Evolutionary conservation across 2,888 invertebrate species (phyloP).

Genomic region (Orthosia gothica): DNA sequence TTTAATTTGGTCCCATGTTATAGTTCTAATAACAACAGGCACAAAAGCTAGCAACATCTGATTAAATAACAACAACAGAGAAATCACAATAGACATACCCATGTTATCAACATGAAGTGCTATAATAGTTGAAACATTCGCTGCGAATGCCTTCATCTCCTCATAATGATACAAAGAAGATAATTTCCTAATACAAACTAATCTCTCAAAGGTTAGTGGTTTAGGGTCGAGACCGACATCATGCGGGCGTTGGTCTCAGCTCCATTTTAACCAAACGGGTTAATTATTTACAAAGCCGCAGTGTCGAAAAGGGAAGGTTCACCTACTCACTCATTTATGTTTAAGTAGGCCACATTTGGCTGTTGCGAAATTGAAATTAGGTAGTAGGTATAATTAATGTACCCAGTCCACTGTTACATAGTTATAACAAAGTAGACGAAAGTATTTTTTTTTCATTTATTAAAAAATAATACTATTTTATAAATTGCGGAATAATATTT

Average conservation of each 20-base stretch:
- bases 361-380: constrained; percentile 26
- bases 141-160: constrained; percentile 40
- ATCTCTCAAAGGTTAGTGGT: constrained; percentile 76
- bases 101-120: constrained; percentile 16
- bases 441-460: background rate
- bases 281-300: constrained; percentile 67
- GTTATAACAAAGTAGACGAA: background rate
- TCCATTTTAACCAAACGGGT: constrained; percentile 68
- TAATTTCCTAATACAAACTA: constrained; percentile 73
- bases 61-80: constrained; percentile 36
- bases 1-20: constrained; percentile 1
- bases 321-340: constrained; percentile 51
- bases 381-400: background rate
- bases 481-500: background rate
- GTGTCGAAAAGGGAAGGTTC: constrained; percentile 58
- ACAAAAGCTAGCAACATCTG: constrained; percentile 18
- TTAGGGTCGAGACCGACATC: constrained; percentile 69
- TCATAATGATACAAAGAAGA: constrained; percentile 65
- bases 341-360: constrained; percentile 45
- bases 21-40: background rate
- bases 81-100: constrained; percentile 16
- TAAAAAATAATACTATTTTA: background rate
- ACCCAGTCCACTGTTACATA: background rate
- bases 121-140: constrained; percentile 32
- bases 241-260: constrained; percentile 73